These are phyloP conservation scores for Mylabris phalerata DNA, from an alignment of 1,140 invertebrate genomes.

Conservation along the genomic window DNA sequence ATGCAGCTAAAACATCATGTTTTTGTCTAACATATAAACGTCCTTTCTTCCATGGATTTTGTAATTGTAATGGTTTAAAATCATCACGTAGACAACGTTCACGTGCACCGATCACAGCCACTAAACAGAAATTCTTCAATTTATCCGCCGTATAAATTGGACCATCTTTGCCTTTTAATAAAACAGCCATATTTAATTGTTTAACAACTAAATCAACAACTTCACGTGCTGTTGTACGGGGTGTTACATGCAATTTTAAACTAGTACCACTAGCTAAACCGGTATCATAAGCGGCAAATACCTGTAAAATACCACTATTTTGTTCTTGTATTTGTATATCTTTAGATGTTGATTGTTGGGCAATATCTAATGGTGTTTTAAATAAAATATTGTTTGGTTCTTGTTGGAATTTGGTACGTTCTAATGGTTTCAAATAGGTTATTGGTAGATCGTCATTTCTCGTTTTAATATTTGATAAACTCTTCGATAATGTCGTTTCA, in stretches of 20 bases:
- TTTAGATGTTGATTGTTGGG: constrained; percentile 19
- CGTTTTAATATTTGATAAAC: constrained; percentile 51
- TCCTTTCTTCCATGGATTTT: constrained; percentile 93
- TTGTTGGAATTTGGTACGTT: constrained; percentile 19
- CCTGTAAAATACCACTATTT: constrained; percentile 54
- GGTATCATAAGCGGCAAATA: constrained; percentile 92
- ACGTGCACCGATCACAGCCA: constrained; percentile 86
- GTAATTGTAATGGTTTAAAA: constrained; percentile 83
- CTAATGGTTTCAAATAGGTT: constrained; percentile 42
- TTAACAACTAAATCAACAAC: constrained; percentile 91
- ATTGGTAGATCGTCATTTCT: constrained; percentile 40
- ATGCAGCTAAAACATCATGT: constrained; percentile 77
- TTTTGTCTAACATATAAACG: constrained; percentile 84
- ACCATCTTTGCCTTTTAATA: constrained; percentile 75
- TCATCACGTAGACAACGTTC: constrained; percentile 89
- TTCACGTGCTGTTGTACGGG: constrained; percentile 82
- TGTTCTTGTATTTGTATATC: constrained; percentile 16
- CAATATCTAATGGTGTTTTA: constrained; percentile 18
- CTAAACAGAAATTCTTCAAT: constrained; percentile 82
- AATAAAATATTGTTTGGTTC: constrained; percentile 19
- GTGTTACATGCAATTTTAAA: constrained; percentile 86
- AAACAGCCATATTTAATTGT: constrained; percentile 87
- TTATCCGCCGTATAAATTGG: constrained; percentile 77
- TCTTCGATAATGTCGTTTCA: constrained; percentile 47
- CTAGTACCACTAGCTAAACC: constrained; percentile 86